Evolutionary conservation across 2,888 invertebrate genomes (phyloP), one percentile per base, ranked within the genome.

Genomic region (Erynnis tages): DNA sequence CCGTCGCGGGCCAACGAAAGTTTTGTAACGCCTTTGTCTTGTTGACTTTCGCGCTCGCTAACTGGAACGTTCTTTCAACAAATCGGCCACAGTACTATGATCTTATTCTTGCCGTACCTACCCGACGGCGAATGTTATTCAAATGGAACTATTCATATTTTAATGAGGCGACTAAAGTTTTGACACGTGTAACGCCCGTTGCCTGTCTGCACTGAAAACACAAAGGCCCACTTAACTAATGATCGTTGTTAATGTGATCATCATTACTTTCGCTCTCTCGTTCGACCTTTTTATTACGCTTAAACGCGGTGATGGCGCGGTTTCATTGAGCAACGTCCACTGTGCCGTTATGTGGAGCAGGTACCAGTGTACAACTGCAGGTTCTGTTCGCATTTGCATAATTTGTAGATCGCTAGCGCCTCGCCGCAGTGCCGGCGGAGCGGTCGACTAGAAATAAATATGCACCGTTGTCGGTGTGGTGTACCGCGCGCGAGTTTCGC

Each of bases 21-120:
- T 82, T 83, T 82, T 78, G 82, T 82, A 80, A 80, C 72, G 74
- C 73, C 76, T 82, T 83, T 80, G 80, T 83, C 74, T 79, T 75
- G 68, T 74, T 73, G 73, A 80, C 80, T 82, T 83, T 83, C 82
- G 80, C 76, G 77, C 71, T 74, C 69, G 69, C 68, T 73, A 74
- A 76, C 75, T 80, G 73, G 76, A 81, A 80, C 79, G 73, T 65
- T 73, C 66, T 68, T 71, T 75, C 73, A 72, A 72, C 66, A 60
- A 56, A 66, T 69, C 61, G 64, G 59, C 59, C 62, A 58, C 63
- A 60, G 56, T 47, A 54, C 56, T 59, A 53, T 44, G 47, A 64
- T 70, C 63, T 57, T 62, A 56, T 55, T 61, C 66, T 63, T 64
- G 60, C 66, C 50, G 53, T 55, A 47, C 49, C 44, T 54, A 53